Conservation (phyloP, 53 echinoderm and acorn worm species). For the Luidia sarsii region DNA sequence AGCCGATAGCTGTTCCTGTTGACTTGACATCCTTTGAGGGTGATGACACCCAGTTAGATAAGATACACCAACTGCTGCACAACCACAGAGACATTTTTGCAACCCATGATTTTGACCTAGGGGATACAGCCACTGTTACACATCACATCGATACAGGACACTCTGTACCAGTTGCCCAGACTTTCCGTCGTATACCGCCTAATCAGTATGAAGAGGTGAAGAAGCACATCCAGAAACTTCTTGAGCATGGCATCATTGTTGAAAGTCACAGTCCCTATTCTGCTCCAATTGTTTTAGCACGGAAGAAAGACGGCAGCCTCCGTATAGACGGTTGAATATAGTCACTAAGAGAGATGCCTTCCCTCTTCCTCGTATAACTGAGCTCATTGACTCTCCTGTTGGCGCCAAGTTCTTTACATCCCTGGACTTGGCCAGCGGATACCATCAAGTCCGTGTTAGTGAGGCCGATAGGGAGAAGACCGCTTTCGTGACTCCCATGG, state of each 20-base stretch:
- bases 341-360: conserved; percentile 76
- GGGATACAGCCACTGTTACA: conserved; percentile 4
- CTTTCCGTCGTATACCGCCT: conserved; percentile 38
- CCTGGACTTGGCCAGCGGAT: conserved; percentile 17
- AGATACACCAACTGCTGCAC: not conserved
- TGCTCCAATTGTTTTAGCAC: conserved; percentile 53
- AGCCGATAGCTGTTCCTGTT: not conserved
- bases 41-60: not conserved
- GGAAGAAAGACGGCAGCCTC: conserved; percentile 68
- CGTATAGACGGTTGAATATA: conserved; percentile 49
- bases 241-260: conserved; percentile 9
- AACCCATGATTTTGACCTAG: not conserved
- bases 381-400: conserved; percentile 15
- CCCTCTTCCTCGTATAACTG: conserved; percentile 64
- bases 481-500: conserved; percentile 14
- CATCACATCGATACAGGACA: not conserved
- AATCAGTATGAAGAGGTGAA: conserved; percentile 55
- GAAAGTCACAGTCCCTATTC: conserved; percentile 67
- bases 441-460: conserved; percentile 19
- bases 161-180: not conserved
- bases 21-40: conserved; percentile 4
- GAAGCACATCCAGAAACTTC: conserved; percentile 27
- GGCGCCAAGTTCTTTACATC: conserved; percentile 16
- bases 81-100: conserved; percentile 24
- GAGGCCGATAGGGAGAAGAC: conserved; percentile 21